Evolutionary conservation across 2,113 vertebrate genomes (phyloP).

Genomic region (Artemisiospiza belli): DNA sequence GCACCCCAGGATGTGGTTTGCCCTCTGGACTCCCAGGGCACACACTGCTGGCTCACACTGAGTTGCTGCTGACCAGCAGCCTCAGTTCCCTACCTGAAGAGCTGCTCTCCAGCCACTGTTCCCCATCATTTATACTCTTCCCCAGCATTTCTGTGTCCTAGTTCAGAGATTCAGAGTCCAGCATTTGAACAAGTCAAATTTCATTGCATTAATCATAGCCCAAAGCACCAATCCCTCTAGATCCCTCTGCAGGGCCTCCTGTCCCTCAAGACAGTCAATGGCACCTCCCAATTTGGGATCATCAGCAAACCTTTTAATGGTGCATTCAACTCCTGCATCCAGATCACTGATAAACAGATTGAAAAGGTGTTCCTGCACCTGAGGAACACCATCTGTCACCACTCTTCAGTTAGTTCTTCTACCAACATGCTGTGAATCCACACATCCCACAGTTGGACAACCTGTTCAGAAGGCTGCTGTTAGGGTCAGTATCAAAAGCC

Average conservation of each 20-base stretch:
- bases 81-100: not conserved
- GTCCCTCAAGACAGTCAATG: not conserved
- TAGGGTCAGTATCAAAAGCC: not conserved
- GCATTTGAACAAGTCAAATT: not conserved
- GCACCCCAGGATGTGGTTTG: not conserved
- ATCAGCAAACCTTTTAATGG: not conserved
- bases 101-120: not conserved
- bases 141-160: not conserved
- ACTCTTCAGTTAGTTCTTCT: not conserved
- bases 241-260: not conserved
- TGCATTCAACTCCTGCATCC: not conserved
- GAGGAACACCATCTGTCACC: not conserved
- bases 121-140: not conserved
- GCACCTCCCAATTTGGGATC: not conserved
- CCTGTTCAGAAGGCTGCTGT: not conserved
- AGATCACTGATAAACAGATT: not conserved
- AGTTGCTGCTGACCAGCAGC: not conserved
- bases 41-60: not conserved
- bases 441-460: not conserved
- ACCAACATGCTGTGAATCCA: not conserved
- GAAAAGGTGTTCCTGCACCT: not conserved
- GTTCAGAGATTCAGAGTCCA: accelerated
- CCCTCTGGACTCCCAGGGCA: not conserved
- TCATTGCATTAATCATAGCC: not conserved
- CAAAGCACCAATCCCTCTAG: not conserved